phyloP scores from a whole-genome alignment of 2,888 invertebrate species.

The Hybos culiciformis region DNA sequence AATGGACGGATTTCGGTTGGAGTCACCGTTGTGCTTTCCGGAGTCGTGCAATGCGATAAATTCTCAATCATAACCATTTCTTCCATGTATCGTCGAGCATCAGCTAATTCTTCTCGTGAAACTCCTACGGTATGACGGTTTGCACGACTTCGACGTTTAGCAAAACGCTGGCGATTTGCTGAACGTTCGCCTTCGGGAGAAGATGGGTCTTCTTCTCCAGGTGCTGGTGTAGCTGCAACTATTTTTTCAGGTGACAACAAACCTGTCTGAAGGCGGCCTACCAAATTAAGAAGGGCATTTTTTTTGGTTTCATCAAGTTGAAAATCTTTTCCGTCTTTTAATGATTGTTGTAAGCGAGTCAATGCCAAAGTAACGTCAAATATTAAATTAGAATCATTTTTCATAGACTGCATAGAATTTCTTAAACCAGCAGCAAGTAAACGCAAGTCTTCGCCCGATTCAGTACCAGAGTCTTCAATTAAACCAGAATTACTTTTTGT shows the following conservation, averaged over 20 bases:
- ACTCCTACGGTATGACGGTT: slow-evolving; percentile 73
- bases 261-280: slow-evolving; percentile 53
- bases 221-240: slow-evolving; percentile 17
- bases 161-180: slow-evolving; percentile 36
- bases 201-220: slow-evolving; percentile 19
- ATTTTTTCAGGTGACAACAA: slow-evolving; percentile 32
- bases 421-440: slow-evolving; percentile 39
- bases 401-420: slow-evolving; percentile 37
- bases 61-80: slow-evolving; percentile 40
- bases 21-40: slow-evolving; percentile 19
- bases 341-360: slow-evolving; percentile 56
- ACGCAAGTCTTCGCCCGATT: slow-evolving; percentile 55
- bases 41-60: slow-evolving; percentile 22
- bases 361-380: slow-evolving; percentile 67
- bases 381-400: slow-evolving; percentile 46
- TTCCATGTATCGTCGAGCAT: slow-evolving; percentile 63
- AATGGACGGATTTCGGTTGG: slow-evolving; percentile 21
- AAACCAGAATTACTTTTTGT: slow-evolving; percentile 14
- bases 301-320: slow-evolving; percentile 39
- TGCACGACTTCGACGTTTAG: slow-evolving; percentile 45
- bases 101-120: slow-evolving; percentile 63
- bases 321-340: slow-evolving; percentile 41
- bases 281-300: slow-evolving; percentile 50
- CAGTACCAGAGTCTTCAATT: slow-evolving; percentile 50
- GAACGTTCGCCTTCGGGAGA: slow-evolving; percentile 26